Evolutionary conservation across 2,888 invertebrate species (phyloP), one percentile per base, ranked within the genome.

Genomic region (Mongoloraphidia duomilia): DNA sequence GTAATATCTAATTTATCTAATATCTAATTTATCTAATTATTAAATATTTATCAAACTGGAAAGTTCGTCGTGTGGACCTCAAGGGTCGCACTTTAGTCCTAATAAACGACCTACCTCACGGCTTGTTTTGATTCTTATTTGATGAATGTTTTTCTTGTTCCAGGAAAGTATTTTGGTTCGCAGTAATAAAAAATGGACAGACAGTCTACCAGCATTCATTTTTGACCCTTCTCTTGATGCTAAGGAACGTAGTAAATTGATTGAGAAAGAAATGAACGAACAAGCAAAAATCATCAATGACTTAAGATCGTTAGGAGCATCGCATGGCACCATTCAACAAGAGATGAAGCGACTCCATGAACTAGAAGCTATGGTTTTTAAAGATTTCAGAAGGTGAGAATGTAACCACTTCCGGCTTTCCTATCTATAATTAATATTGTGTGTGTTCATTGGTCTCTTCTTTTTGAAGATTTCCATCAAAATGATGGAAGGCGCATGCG

Each of bases 231-330:
- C 77, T 8, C 72, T 87, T 41, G 88, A 87, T 63, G 82, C 88
- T 11, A 82, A 82, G 62, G 83, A 86, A 61, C 78, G 94, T 12
- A 90, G 92, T n/a, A 85, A 90, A 61, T 76, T 94, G 53, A 89
- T 95, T 59, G 95, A 96, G 68, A 87, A 89, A 63, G 94, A 94
- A 70, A 94, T 98, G 92, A 92, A 91, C 62, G 95, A 96, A 65
- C 94, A 96, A 65, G 87, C 94, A 10, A 91, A 91, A 71, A 86
- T 93, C 49, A 93, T 97, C 53, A 92, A 90, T 64, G 95, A 95
- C 67, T 71, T 97, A 55, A 77, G 87, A 57, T 82, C 86, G 6
- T 70, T 90, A 41, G 93, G 94, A 0, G 94, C 94, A 34, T 87
- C 87, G 17, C 86, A 89, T 59, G 80, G 83, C 41, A 92, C 91